Percentiles rank a stretch among this genome's conserved stretches.
phyloP scores from a whole-genome alignment of 35 echinoderm and acorn worm genomes.

The Hemicentrotus pulcherrimus region DNA sequence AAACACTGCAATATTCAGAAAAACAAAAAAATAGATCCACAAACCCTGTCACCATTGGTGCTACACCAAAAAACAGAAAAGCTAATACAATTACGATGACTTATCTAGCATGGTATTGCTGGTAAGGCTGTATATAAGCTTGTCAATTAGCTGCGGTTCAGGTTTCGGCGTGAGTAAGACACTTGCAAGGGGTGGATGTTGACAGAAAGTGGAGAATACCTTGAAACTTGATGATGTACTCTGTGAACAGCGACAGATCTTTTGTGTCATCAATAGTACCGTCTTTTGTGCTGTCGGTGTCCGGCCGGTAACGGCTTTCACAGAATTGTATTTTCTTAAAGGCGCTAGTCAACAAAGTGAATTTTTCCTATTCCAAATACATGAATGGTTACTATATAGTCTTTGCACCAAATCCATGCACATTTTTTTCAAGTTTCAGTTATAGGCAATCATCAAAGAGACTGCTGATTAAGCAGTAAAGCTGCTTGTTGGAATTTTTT shows the following conservation, averaged over 20 bases:
- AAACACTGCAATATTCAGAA: not conserved
- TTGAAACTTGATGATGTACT: constrained; percentile 3
- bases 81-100: not conserved
- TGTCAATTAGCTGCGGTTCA: not conserved
- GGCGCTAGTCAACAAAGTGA: not conserved
- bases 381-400: too few species aligned
- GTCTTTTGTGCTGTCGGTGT: not conserved
- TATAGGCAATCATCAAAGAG: too few species aligned
- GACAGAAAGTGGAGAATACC: not conserved
- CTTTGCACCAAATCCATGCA: too few species aligned
- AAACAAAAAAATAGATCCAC: not conserved
- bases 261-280: not conserved
- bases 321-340: not conserved
- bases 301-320: not conserved
- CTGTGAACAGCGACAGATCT: not conserved
- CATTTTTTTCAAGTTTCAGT: too few species aligned
- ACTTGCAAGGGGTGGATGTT: not conserved
- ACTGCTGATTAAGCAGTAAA: too few species aligned
- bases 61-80: not conserved
- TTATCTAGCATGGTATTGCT: not conserved
- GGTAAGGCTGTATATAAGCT: not conserved
- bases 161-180: not conserved
- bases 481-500: too few species aligned
- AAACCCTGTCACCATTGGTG: not conserved
- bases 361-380: too few species aligned